Percentiles rank a stretch among this genome's conserved stretches.
Conservation (phyloP, 2,888 invertebrate species). For the Noctua janthe region DNA sequence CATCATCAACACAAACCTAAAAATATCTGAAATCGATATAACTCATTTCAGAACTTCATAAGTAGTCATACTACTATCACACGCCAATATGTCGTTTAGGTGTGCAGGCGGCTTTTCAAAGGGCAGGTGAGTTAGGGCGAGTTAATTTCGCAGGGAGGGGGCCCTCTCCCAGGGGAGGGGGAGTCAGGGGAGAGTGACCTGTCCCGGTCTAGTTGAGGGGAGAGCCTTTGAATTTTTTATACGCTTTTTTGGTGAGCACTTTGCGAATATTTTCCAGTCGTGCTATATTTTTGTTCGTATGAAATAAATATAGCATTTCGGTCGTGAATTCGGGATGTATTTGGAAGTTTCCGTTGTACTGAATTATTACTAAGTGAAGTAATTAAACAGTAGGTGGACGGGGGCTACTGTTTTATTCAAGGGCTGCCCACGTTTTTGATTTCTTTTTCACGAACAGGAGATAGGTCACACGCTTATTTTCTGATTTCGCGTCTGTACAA, state of each 20-base stretch:
- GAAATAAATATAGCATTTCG: constrained; percentile 33
- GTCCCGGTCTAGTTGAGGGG: constrained; percentile 64
- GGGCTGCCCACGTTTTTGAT: background rate
- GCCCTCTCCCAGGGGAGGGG: constrained; percentile 73
- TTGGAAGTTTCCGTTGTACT: constrained; percentile 6
- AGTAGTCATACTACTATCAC: constrained; percentile 45
- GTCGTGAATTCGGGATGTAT: constrained; percentile 21
- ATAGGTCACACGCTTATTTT: no score
- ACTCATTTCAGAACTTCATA: no score
- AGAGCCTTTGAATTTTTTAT: constrained; percentile 79
- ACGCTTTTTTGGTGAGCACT: constrained; percentile 72
- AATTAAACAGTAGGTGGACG: background rate
- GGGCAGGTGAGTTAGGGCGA: constrained; percentile 85
- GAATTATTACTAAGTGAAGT: background rate
- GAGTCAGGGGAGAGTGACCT: constrained; percentile 62
- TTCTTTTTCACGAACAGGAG: background rate
- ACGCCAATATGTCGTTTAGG: constrained; percentile 69
- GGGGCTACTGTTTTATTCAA: constrained; percentile 7
- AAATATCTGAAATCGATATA: no score
- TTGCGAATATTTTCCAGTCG: constrained; percentile 63
- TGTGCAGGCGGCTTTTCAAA: constrained; percentile 83
- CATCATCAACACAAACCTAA: no score
- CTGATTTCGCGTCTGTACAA: background rate
- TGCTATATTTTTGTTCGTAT: constrained; percentile 50
- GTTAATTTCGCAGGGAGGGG: constrained; percentile 78